These are phyloP conservation scores for Leucania comma DNA, from an alignment of 2,888 invertebrate species.

Conservation along the genomic window DNA sequence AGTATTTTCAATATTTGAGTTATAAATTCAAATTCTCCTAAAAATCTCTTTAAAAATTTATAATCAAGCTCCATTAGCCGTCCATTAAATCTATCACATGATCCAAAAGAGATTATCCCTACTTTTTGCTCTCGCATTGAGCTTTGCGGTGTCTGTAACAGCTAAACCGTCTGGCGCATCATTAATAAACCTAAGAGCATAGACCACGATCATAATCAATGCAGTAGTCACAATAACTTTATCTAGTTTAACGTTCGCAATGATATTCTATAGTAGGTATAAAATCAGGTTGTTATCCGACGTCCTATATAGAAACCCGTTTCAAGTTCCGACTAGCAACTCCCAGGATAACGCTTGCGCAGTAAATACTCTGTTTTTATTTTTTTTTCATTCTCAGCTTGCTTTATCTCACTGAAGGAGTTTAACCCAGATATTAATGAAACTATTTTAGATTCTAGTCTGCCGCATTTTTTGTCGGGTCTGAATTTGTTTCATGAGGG, in stretches of 20 bases:
- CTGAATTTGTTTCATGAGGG: conserved; percentile 18
- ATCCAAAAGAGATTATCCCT: neutral
- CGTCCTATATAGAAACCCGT: conserved; percentile 45
- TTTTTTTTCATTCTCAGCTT: conserved; percentile 32
- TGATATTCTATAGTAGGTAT: conserved; percentile 21
- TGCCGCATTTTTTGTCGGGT: neutral
- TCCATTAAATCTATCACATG: conserved; percentile 3
- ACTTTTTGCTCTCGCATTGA: conserved; percentile 22
- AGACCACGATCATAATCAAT: conserved; percentile 28
- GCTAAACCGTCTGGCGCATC: conserved; percentile 1
- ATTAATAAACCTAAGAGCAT: conserved; percentile 25
- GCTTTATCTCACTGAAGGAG: conserved; percentile 34
- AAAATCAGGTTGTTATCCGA: conserved; percentile 32
- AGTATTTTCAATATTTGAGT: neutral
- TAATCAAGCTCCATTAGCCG: neutral
- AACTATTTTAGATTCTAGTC: conserved; percentile 39
- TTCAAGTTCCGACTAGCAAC: conserved; percentile 25
- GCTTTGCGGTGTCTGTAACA: conserved; percentile 12
- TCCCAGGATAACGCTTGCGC: conserved; percentile 44
- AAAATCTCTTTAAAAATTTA: neutral
- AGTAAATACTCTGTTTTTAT: conserved; percentile 30
- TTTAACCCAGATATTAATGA: conserved; percentile 47
- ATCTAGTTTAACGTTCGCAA: conserved; percentile 32
- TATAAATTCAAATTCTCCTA: neutral
- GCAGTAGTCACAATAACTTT: conserved; percentile 30